Percentiles rank a stretch among this genome's conserved stretches.
phyloP scores from a whole-genome alignment of 2,888 invertebrate genomes.

The Platycnemis pennipes region DNA sequence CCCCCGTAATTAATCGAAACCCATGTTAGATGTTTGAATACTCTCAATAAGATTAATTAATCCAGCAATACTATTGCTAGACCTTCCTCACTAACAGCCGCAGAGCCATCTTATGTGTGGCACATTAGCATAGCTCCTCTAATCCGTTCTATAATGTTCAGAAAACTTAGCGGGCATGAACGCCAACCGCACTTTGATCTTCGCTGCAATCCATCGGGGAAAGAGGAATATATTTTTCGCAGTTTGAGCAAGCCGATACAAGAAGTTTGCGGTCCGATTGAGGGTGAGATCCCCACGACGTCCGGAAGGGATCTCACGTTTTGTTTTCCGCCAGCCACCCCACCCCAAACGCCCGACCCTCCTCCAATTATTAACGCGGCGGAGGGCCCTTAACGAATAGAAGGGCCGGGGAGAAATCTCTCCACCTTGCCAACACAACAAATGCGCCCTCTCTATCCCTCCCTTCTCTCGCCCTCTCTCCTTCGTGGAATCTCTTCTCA shows the following conservation, averaged over 20 bases:
- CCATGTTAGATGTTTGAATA: too few relatives aligned
- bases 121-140: too few relatives aligned
- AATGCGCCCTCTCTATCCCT: not conserved
- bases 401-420: not conserved
- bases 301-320: not conserved
- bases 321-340: not conserved
- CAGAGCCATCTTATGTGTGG: too few relatives aligned
- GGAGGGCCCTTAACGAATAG: not conserved
- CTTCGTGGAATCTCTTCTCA: not conserved
- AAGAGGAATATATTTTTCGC: not conserved
- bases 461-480: not conserved
- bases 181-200: not conserved
- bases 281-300: not conserved
- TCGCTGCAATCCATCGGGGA: not conserved
- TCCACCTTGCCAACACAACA: not conserved
- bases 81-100: too few relatives aligned
- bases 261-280: not conserved
- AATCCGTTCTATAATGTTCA: too few relatives aligned
- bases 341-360: not conserved
- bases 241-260: not conserved
- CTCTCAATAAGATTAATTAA: too few relatives aligned
- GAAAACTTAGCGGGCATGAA: too few relatives aligned
- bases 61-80: too few relatives aligned
- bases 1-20: too few relatives aligned
- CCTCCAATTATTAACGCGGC: not conserved